These are phyloP conservation scores for Acrobasis suavella DNA, from an alignment of 2,888 invertebrate genomes.

Conservation along the genomic window DNA sequence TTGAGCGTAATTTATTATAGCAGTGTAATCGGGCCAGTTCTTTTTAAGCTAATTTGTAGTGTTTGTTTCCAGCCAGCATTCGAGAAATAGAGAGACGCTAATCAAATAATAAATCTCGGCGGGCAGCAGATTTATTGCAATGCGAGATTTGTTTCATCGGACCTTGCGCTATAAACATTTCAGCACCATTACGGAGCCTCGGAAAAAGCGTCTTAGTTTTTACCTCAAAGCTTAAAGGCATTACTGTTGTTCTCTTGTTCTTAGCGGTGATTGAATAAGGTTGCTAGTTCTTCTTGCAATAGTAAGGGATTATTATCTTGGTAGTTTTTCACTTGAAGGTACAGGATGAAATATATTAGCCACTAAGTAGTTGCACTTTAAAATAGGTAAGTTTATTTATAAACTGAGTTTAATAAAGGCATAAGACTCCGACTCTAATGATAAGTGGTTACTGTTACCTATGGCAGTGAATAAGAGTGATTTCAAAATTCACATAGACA, in stretches of 20 bases:
- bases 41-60: constrained; percentile 37
- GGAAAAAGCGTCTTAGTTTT: constrained; percentile 63
- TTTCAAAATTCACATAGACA: too few relatives aligned
- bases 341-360: constrained; percentile 6
- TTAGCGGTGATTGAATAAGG: constrained; percentile 43
- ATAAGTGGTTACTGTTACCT: too few relatives aligned
- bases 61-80: constrained; percentile 44
- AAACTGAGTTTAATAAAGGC: constrained; percentile 24
- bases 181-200: constrained; percentile 39
- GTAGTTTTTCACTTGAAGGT: neutral
- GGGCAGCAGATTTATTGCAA: constrained; percentile 61
- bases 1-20: constrained; percentile 33
- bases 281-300: neutral
- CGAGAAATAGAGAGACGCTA: constrained; percentile 58
- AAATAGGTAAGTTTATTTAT: too few relatives aligned
- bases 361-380: neutral
- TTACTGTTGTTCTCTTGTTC: constrained; percentile 56
- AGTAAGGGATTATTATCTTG: neutral
- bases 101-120: constrained; percentile 68
- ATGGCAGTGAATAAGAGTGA: too few relatives aligned
- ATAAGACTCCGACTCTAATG: too few relatives aligned
- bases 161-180: constrained; percentile 70
- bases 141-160: constrained; percentile 66
- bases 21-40: neutral
- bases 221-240: constrained; percentile 62